These are phyloP conservation scores for Ondatra zibethicus DNA, from an alignment of 2,113 vertebrate genomes.

Conservation along the genomic window DNA sequence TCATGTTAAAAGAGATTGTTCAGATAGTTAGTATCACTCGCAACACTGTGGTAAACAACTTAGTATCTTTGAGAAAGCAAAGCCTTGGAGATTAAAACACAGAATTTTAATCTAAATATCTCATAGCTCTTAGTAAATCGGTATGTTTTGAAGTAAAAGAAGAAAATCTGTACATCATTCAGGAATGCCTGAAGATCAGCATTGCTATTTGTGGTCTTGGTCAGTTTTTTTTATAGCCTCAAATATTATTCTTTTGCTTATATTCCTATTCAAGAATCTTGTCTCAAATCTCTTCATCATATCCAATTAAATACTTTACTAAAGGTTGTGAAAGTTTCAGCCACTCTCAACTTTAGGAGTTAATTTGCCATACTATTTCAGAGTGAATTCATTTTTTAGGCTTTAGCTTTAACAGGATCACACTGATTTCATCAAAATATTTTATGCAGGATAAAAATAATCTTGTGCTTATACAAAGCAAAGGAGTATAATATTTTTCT, in stretches of 20 bases:
- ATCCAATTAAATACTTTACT: not conserved
- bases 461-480: not conserved
- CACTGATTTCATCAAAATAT: not conserved
- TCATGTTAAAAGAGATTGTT: not conserved
- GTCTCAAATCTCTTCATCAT: not conserved
- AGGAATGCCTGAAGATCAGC: not conserved
- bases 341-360: not conserved
- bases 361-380: not conserved
- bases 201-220: not conserved
- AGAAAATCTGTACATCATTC: not conserved
- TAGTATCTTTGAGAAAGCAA: not conserved
- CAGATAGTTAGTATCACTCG: not conserved
- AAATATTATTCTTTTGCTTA: not conserved
- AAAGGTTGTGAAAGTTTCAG: not conserved
- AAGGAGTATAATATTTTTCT: not conserved
- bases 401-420: not conserved
- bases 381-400: not conserved
- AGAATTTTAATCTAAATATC: not conserved
- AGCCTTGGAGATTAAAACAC: constrained; percentile 5
- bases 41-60: not conserved
- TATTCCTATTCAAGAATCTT: not conserved
- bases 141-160: not conserved
- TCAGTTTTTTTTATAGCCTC: not conserved
- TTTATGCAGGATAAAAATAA: not conserved
- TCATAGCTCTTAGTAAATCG: not conserved